A percentile compares a stretch with the other conserved stretches of the same genome.
Conservation (phyloP, 1,140 invertebrate genomes). For the Drosophila yakuba region DNA sequence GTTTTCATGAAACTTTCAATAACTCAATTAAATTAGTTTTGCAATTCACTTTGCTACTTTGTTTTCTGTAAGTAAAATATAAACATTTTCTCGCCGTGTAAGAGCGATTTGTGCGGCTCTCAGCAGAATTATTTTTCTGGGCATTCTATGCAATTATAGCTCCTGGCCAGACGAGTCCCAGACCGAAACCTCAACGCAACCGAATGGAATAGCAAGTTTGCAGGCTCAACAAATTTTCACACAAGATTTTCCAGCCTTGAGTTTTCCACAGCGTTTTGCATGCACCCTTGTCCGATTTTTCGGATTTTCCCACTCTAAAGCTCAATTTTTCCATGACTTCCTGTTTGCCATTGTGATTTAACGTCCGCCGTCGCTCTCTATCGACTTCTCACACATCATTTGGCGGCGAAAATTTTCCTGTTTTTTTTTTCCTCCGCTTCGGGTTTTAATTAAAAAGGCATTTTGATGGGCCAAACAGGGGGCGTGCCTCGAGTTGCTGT, state of each 20-base stretch:
- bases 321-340: slow-evolving; percentile 17
- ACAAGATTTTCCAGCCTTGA: slow-evolving; percentile 70
- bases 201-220: slow-evolving; percentile 54
- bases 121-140: slow-evolving; percentile 72
- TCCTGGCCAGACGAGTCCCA: slow-evolving; percentile 44
- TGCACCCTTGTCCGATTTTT: slow-evolving; percentile 57
- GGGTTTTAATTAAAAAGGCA: slow-evolving; percentile 75
- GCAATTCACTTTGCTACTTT: too few species aligned
- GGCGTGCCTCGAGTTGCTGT: slow-evolving; percentile 68
- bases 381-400: slow-evolving; percentile 83
- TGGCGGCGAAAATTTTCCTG: slow-evolving; percentile 38
- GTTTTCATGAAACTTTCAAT: too few species aligned
- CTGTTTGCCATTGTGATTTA: slow-evolving; percentile 80
- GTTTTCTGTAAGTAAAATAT: not conserved
- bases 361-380: slow-evolving; percentile 54
- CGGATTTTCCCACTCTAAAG: not conserved
- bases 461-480: slow-evolving; percentile 62
- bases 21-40: too few species aligned
- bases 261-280: slow-evolving; percentile 59
- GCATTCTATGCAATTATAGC: slow-evolving; percentile 79
- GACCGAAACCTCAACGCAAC: slow-evolving; percentile 18
- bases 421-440: slow-evolving; percentile 31
- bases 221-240: slow-evolving; percentile 81
- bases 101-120: slow-evolving; percentile 62
- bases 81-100: not conserved